Evolutionary conservation across 2,797 vertebrate species (phyloP), one percentile per base, ranked within the genome.

Genomic region (Zalophus californianus): DNA sequence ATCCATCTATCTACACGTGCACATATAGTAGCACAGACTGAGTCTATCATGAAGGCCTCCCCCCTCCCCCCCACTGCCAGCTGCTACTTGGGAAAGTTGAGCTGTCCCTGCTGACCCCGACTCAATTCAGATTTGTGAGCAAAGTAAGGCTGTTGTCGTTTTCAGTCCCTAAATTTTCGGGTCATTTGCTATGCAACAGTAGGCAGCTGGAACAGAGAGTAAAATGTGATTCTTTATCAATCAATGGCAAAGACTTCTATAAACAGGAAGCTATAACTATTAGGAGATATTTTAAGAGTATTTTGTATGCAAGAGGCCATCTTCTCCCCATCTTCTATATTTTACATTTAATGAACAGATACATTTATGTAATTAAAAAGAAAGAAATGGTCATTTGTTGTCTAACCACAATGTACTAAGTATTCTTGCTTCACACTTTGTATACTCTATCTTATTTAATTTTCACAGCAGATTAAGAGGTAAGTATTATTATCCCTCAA

Each of bases 381-480:
- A 62, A 89, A 94, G 92, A 58, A 75, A 86, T 18, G 14, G 54
- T 85, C 48, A 32, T 21, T 87, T 91, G 44, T 58, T 75, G 9
- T 50, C 32, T 75, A 85, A 70, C 41, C 0, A 5, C 52, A 29
- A 29, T 32, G 7, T 73, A 32, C 56, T 50, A 25, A 13, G 7
- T 7, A 29, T 27, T 73, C 83, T 95, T 38, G 8, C 3, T 48
- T n/a, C 75, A 38, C 5, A 48, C 1, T 16, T 88, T 75, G 48
- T 70, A 48, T 70, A 70, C 5, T 48, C 79, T 70, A 35, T 78
- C 35, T 50, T 93, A 56, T 70, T 94, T 90, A 90, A 90, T 91
- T 96, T 70, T 66, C 58, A 72, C 13, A 70, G 23, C 23, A 91
- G 15, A 21, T 10, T 60, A 58, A 41, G 15, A 89, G 13, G 14